phyloP scores from a whole-genome alignment of 2,113 vertebrate species.

The Saccopteryx leptura region DNA sequence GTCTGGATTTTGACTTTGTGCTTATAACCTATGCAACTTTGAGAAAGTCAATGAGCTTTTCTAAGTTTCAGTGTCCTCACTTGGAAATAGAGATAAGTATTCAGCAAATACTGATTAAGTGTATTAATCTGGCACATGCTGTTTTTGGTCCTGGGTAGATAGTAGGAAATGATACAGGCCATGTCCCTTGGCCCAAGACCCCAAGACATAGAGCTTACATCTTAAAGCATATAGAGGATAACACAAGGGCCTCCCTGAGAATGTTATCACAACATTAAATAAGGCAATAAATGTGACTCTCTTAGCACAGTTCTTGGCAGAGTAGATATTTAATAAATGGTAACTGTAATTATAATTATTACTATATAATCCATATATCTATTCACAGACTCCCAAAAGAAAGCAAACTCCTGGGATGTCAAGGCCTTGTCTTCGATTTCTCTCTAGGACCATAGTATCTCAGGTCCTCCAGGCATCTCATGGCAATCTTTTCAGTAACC shows the following conservation, averaged over 20 bases:
- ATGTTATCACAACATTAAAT: not conserved
- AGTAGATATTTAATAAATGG: not conserved
- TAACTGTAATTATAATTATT: not conserved
- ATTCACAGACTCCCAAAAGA: not conserved
- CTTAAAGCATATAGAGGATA: not conserved
- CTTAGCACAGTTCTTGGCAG: not conserved
- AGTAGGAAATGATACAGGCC: not conserved
- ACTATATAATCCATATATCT: not conserved
- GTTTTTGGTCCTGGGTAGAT: not conserved
- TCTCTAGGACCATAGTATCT: not conserved
- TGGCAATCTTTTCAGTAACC: not conserved
- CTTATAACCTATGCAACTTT: not conserved
- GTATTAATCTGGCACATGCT: not conserved
- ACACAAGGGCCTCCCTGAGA: not conserved
- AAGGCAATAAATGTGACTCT: not conserved
- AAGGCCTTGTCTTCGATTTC: not conserved
- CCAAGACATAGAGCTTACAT: not conserved
- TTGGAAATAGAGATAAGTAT: constrained; percentile 6
- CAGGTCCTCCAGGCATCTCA: too few species aligned
- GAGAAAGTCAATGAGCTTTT: not conserved
- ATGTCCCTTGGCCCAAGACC: not conserved
- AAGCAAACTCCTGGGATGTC: not conserved
- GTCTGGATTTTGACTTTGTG: constrained; percentile 13
- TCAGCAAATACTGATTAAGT: not conserved
- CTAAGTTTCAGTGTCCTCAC: not conserved